phyloP scores from a whole-genome alignment of 2,113 vertebrate genomes.

The Enhydra lutris region DNA sequence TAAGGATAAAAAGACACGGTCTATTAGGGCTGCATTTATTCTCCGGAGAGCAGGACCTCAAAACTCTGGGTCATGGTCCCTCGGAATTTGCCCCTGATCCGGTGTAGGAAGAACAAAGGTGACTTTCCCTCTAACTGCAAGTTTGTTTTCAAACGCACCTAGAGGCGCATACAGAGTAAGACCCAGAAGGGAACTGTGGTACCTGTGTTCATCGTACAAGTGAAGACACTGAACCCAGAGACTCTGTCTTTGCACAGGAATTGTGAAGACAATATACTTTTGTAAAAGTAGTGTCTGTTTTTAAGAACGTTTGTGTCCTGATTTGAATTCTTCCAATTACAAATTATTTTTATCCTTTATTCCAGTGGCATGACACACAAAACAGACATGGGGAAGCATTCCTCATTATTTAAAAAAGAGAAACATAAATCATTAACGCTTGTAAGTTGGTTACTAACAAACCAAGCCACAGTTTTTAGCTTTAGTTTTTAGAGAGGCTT shows the following conservation, averaged over 20 bases:
- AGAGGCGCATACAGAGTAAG: neutral
- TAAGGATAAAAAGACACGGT: accelerated
- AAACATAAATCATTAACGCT: neutral
- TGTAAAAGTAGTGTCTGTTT: neutral
- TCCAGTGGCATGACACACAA: neutral
- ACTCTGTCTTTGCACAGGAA: neutral
- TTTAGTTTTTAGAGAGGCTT: neutral
- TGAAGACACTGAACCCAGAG: neutral
- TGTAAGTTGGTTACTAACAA: neutral
- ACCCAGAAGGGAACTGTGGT: neutral
- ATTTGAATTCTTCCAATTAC: neutral
- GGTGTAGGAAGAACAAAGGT: neutral
- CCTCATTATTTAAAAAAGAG: neutral
- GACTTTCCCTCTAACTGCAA: neutral
- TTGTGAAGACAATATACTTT: neutral
- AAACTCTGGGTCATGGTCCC: too few relatives aligned
- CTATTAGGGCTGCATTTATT: neutral
- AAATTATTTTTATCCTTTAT: neutral
- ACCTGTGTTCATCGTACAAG: neutral
- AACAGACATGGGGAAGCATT: neutral
- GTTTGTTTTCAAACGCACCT: neutral
- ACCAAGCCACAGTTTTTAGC: neutral
- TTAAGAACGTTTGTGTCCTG: neutral
- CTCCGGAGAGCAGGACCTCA: neutral
- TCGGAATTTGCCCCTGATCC: neutral